Conservation (phyloP, 2,888 invertebrate species). For the Zonitis immaculata region DNA sequence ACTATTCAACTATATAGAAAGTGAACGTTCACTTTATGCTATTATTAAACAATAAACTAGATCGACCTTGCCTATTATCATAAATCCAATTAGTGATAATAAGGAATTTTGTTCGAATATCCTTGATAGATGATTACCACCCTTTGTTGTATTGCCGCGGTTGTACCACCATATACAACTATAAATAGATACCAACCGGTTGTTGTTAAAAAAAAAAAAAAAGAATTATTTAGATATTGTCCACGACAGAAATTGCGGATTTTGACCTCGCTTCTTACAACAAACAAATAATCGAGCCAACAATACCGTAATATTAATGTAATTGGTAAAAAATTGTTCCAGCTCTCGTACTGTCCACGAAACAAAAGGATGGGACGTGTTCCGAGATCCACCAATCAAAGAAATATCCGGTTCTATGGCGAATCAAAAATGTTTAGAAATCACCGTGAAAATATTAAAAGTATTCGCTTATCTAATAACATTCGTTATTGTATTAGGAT, state of each 20-base stretch:
- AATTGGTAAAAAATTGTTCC: too few species aligned
- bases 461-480: conserved; percentile 80
- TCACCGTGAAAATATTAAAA: conserved; percentile 79
- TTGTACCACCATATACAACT: not conserved
- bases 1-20: conserved; percentile 30
- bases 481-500: conserved; percentile 77
- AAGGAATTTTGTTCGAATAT: not conserved
- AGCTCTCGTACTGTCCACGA: conserved; percentile 80
- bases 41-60: conserved; percentile 35
- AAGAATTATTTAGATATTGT: not conserved
- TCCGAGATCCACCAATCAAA: conserved; percentile 85
- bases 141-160: not conserved
- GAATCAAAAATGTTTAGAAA: conserved; percentile 79
- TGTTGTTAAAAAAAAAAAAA: not conserved
- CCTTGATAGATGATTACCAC: not conserved
- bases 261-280: not conserved
- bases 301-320: too few species aligned
- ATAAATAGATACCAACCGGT: not conserved
- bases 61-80: conserved; percentile 34
- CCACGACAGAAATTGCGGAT: not conserved
- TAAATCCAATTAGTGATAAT: too few species aligned
- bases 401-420: conserved; percentile 86
- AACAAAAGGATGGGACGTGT: conserved; percentile 96
- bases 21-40: conserved; percentile 33
- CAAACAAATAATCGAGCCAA: not conserved